phyloP scores from a whole-genome alignment of 1,140 invertebrate species.

The Drosophila subobscura region DNA sequence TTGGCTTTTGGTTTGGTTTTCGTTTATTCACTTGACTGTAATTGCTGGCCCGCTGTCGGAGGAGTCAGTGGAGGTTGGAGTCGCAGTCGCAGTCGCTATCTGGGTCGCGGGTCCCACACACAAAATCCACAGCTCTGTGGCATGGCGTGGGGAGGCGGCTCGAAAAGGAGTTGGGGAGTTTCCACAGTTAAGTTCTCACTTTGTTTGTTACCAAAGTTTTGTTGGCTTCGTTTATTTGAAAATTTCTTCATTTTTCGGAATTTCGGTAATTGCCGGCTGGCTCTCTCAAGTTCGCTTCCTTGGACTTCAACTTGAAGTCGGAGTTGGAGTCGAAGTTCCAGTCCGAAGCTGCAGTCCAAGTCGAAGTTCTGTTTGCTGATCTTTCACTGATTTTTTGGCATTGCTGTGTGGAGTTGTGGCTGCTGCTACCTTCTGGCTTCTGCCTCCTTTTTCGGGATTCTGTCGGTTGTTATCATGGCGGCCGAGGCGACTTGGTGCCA shows the following conservation, averaged over 20 bases:
- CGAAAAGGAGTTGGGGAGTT: conserved; percentile 38
- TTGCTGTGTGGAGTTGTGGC: conserved; percentile 41
- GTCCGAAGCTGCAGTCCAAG: conserved; percentile 13
- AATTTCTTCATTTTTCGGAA: conserved; percentile 82
- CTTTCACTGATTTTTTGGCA: conserved; percentile 64
- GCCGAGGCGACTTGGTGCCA: conserved; percentile 59
- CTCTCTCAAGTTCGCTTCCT: conserved; percentile 33
- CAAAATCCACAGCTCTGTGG: conserved; percentile 33
- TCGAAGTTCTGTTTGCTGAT: conserved; percentile 67
- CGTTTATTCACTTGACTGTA: conserved; percentile 71
- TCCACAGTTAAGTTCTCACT: conserved; percentile 78
- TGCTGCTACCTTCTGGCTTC: conserved; percentile 45
- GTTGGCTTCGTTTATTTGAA: conserved; percentile 79
- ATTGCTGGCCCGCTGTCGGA: conserved; percentile 59
- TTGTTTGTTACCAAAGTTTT: conserved; percentile 60
- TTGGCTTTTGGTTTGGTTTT: conserved; percentile 39
- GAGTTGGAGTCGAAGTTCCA: conserved; percentile 9
- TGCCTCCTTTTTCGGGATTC: conserved; percentile 44
- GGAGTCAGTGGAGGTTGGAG: conserved; percentile 13
- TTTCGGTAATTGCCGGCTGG: conserved; percentile 77
- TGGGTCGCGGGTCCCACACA: conserved; percentile 64
- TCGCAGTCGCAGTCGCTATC: conserved; percentile 24
- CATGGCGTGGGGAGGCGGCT: not conserved
- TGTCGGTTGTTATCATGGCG: conserved; percentile 70
- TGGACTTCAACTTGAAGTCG: conserved; percentile 7